Evolutionary conservation across 2,113 vertebrate genomes (phyloP).

Genomic region (Solea solea): DNA sequence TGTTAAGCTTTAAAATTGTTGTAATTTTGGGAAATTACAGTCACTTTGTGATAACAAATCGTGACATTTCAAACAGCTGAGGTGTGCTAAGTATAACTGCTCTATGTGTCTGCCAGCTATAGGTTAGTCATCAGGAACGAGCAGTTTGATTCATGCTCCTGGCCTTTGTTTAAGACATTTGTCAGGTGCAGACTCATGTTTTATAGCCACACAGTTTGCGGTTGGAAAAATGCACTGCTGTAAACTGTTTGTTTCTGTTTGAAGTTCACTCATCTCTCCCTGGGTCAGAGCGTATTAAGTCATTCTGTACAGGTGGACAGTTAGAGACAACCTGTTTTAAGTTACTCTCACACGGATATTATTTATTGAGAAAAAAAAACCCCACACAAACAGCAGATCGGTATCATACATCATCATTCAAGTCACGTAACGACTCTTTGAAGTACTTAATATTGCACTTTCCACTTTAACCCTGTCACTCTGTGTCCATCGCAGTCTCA

Average conservation of each 20-base stretch:
- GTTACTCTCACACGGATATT: constrained; percentile 1
- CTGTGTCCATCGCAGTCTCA: constrained; percentile 13
- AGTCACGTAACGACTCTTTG: background rate
- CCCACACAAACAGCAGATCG: background rate
- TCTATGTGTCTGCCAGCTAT: constrained; percentile 36
- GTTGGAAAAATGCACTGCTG: constrained; percentile 65
- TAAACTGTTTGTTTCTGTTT: constrained; percentile 57
- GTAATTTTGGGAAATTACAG: constrained; percentile 1
- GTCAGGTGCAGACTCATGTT: constrained; percentile 69
- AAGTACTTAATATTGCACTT: constrained; percentile 10
- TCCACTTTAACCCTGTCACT: constrained; percentile 21
- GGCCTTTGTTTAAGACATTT: constrained; percentile 71
- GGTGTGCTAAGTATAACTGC: constrained; percentile 7
- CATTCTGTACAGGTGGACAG: constrained; percentile 26
- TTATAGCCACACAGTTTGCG: constrained; percentile 77
- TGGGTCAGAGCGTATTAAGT: constrained; percentile 5
- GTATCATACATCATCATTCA: background rate
- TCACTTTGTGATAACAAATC: constrained; percentile 3
- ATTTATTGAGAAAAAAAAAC: background rate
- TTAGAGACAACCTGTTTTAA: constrained; percentile 36
- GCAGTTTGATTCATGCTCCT: constrained; percentile 70
- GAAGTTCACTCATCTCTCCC: constrained; percentile 39
- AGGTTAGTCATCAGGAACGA: constrained; percentile 74
- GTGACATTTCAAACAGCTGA: constrained; percentile 8
- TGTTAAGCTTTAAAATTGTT: constrained; percentile 17